A percentile compares a stretch with the other conserved stretches of the same genome.
These are phyloP conservation scores for Listronotus oregonensis DNA, from an alignment of 1,140 invertebrate genomes.

Conservation along the genomic window DNA sequence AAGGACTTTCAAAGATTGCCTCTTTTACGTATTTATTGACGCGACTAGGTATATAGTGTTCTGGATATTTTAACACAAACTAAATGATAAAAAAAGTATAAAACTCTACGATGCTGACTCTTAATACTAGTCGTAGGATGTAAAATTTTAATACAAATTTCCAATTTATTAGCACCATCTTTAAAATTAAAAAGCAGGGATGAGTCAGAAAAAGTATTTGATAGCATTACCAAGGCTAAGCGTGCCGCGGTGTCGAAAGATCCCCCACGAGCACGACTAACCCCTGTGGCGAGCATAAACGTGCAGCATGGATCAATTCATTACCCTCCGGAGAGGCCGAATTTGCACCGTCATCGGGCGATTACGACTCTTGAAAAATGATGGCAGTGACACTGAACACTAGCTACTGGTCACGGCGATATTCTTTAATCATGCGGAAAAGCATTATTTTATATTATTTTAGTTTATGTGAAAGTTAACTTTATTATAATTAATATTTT, in stretches of 20 bases:
- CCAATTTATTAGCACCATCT: background rate
- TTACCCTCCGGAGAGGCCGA: constrained; percentile 48
- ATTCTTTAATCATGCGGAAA: constrained; percentile 1
- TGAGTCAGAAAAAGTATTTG: background rate
- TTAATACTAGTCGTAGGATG: no score
- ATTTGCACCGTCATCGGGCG: constrained; percentile 49
- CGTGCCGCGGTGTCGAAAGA: constrained; percentile 2
- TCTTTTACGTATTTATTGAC: no score
- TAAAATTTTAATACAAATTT: no score
- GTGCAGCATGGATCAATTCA: constrained; percentile 46
- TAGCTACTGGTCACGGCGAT: constrained; percentile 16
- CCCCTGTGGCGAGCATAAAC: constrained; percentile 24
- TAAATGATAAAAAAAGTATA: no score
- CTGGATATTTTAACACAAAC: no score
- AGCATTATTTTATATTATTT: background rate
- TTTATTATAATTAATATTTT: no score
- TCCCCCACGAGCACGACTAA: constrained; percentile 19
- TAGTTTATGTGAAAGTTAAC: background rate
- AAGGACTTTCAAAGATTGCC: no score
- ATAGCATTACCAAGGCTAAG: background rate
- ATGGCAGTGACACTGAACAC: constrained; percentile 19
- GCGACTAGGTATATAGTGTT: no score
- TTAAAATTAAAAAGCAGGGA: background rate
- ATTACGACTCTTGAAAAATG: constrained; percentile 43
- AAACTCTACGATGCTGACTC: no score